Evolutionary conservation across 2,797 vertebrate species (phyloP).

Genomic region (Loriculus beryllinus): DNA sequence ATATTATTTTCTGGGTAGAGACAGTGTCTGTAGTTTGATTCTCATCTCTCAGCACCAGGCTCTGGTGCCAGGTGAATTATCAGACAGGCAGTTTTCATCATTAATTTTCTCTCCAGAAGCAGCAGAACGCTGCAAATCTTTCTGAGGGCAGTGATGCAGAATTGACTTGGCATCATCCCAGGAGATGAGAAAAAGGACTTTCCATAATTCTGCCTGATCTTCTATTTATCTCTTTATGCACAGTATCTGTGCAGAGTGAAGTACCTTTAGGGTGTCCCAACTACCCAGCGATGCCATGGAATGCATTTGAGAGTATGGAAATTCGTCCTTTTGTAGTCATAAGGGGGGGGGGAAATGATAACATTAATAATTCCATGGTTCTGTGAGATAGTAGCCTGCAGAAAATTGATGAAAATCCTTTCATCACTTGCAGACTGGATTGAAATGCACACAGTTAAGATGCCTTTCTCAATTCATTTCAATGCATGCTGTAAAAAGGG

Average conservation of each 20-base stretch:
- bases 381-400: neutral
- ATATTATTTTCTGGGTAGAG: neutral
- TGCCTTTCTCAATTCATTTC: neutral
- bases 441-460: neutral
- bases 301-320: neutral
- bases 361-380: neutral
- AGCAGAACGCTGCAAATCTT: neutral
- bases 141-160: neutral
- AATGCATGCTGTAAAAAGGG: neutral
- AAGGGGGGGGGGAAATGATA: neutral
- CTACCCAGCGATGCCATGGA: neutral
- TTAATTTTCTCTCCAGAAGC: neutral
- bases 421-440: neutral
- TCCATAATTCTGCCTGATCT: neutral
- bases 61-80: neutral
- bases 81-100: neutral
- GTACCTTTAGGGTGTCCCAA: neutral
- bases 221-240: neutral
- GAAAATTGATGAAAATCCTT: neutral
- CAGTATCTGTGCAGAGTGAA: neutral
- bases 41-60: neutral
- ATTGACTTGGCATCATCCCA: neutral
- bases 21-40: neutral
- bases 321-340: neutral
- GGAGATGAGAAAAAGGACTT: constrained; percentile 4